Percentiles rank a stretch among this genome's conserved stretches.
These are phyloP conservation scores for Anisognathus igniventris DNA, from an alignment of 2,797 vertebrate species.

Conservation along the genomic window DNA sequence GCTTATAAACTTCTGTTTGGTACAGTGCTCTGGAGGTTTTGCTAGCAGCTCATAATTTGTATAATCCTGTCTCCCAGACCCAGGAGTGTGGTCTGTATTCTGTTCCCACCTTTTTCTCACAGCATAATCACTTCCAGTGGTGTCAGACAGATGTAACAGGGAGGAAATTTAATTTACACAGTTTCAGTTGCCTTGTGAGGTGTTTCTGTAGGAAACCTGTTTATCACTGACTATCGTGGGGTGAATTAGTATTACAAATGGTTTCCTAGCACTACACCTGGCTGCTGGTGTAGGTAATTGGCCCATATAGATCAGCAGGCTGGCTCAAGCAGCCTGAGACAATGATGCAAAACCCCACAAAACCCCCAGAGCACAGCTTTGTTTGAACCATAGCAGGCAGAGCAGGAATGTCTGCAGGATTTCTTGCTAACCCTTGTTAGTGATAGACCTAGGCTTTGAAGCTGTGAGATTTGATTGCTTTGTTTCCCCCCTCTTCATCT, in stretches of 20 bases:
- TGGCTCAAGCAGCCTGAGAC: not conserved
- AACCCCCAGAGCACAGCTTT: not conserved
- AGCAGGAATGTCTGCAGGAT: not conserved
- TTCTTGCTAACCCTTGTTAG: not conserved
- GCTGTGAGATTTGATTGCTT: not conserved
- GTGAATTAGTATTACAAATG: not conserved
- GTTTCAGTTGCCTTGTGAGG: rapidly evolving
- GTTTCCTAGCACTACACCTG: not conserved
- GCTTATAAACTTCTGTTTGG: not conserved
- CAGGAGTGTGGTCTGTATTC: not conserved
- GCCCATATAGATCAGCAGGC: not conserved
- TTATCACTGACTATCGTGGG: not conserved
- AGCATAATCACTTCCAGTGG: not conserved
- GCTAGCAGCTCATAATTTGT: not conserved
- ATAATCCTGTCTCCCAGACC: not conserved
- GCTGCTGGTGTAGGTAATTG: not conserved
- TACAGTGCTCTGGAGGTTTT: not conserved
- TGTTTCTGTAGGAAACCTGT: not conserved
- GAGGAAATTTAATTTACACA: not conserved
- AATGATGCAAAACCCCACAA: not conserved
- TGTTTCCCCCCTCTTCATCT: not conserved
- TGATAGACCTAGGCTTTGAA: not conserved
- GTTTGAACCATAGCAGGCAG: not conserved
- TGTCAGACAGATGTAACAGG: not conserved
- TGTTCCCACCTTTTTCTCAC: not conserved